Percentiles rank a stretch among this genome's conserved stretches.
Evolutionary conservation across 2,797 vertebrate species (phyloP).

Genomic region (Poecilia picta): DNA sequence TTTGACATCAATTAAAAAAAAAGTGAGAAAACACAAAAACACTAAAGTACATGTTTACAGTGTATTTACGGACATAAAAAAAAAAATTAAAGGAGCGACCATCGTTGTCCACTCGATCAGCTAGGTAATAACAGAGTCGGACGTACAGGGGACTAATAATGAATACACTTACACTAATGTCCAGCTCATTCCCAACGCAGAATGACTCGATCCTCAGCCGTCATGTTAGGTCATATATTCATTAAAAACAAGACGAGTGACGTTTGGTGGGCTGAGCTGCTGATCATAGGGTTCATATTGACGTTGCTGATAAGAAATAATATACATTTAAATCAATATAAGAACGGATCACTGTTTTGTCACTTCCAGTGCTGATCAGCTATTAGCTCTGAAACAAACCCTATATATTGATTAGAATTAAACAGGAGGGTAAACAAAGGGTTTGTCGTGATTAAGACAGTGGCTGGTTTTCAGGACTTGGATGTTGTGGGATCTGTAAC

Average conservation of each 20-base stretch:
- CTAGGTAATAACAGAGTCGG: constrained; percentile 67
- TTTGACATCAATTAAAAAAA: constrained; percentile 67
- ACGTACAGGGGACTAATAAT: constrained; percentile 75
- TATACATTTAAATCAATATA: constrained; percentile 1
- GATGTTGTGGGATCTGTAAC: constrained; percentile 29
- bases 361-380: neutral
- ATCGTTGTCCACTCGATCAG: constrained; percentile 73
- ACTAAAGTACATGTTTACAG: constrained; percentile 83
- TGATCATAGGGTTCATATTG: constrained; percentile 10
- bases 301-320: constrained; percentile 10
- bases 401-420: constrained; percentile 10
- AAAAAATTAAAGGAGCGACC: constrained; percentile 77
- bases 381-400: constrained; percentile 7
- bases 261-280: constrained; percentile 13
- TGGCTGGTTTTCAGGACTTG: neutral
- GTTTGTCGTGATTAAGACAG: constrained; percentile 15
- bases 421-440: constrained; percentile 24
- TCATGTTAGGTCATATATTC: constrained; percentile 31
- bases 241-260: constrained; percentile 36
- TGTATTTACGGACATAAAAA: constrained; percentile 73
- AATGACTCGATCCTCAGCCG: constrained; percentile 46
- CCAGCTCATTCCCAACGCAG: constrained; percentile 44
- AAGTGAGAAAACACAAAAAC: constrained; percentile 78
- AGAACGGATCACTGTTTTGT: neutral
- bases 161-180: constrained; percentile 71